A percentile compares a stretch with the other conserved stretches of the same genome.
Conservation (phyloP, 37 sponge, comb jelly and placozoan genomes). For the Theonella swinhoei region DNA sequence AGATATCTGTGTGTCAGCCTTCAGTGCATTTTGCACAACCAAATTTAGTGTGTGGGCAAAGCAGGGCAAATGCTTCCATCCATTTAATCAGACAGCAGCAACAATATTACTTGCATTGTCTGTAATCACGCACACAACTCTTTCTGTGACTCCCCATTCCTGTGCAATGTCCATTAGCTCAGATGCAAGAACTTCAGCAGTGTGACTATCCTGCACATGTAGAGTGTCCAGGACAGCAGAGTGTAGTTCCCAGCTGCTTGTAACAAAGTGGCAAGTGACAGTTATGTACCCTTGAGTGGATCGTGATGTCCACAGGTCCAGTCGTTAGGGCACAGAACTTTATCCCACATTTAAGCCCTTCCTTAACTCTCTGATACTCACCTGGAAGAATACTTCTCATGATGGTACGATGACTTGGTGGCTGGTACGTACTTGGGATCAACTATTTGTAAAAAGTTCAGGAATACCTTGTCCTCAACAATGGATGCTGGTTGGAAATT, state of each 20-base stretch:
- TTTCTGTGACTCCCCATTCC: too few relatives aligned
- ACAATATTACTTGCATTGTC: not conserved
- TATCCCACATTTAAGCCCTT: too few relatives aligned
- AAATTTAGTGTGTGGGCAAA: constrained; percentile 17
- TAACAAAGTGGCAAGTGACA: too few relatives aligned
- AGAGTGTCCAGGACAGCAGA: too few relatives aligned
- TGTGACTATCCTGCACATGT: too few relatives aligned
- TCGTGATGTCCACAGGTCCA: too few relatives aligned
- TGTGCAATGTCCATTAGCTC: too few relatives aligned
- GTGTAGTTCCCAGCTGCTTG: too few relatives aligned
- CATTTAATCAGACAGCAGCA: not conserved
- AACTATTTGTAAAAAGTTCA: not conserved
- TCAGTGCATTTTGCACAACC: constrained; percentile 12
- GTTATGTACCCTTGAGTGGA: too few relatives aligned
- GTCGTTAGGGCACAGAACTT: too few relatives aligned
- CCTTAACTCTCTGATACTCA: not conserved
- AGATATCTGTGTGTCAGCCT: not conserved
- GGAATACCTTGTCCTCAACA: constrained; percentile 5
- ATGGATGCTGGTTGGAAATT: constrained; percentile 11
- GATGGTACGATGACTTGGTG: not conserved
- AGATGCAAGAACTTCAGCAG: too few relatives aligned
- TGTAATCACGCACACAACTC: too few relatives aligned
- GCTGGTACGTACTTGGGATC: not conserved
- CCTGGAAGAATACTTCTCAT: constrained; percentile 5
- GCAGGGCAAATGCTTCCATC: constrained; percentile 17